Conservation (phyloP, 2,888 invertebrate genomes). For the Pandemis heparana region DNA sequence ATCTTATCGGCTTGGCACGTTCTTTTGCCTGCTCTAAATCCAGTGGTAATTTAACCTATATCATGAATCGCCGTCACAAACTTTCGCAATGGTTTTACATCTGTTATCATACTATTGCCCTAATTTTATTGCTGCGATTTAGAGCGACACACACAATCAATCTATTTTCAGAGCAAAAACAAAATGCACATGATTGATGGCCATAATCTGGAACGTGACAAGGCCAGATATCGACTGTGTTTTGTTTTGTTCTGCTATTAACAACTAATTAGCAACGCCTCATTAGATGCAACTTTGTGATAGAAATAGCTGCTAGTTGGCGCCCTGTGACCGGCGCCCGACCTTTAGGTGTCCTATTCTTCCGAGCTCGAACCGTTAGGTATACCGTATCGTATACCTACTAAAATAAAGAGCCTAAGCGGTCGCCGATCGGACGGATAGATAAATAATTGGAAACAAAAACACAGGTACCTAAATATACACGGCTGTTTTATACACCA, state of each 20-base stretch:
- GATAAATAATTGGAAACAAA: too few species aligned
- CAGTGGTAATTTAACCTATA: slow-evolving; percentile 17
- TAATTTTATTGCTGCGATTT: slow-evolving; percentile 60
- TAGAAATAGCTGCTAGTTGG: slow-evolving; percentile 55
- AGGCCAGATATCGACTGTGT: slow-evolving; percentile 64
- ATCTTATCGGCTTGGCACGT: not conserved
- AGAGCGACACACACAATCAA: slow-evolving; percentile 50
- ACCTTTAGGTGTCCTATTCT: slow-evolving; percentile 38
- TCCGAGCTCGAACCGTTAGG: not conserved
- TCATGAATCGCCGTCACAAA: slow-evolving; percentile 47
- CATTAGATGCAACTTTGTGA: slow-evolving; percentile 65
- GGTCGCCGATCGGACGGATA: too few species aligned
- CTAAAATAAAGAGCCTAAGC: too few species aligned
- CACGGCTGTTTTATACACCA: not conserved
- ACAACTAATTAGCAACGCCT: slow-evolving; percentile 63
- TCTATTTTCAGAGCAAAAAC: slow-evolving; percentile 62
- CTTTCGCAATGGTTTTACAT: slow-evolving; percentile 49
- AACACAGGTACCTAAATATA: too few species aligned
- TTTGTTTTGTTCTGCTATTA: slow-evolving; percentile 63
- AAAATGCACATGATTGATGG: slow-evolving; percentile 68
- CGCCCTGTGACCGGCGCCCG: slow-evolving; percentile 52
- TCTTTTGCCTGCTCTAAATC: not conserved
- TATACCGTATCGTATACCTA: too few species aligned
- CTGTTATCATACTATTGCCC: slow-evolving; percentile 56
- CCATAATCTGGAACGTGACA: slow-evolving; percentile 67